A percentile compares a stretch with the other conserved stretches of the same genome.
Conservation (phyloP, 92 coral and sea anemone genomes). For the Epizoanthus stellaris region DNA sequence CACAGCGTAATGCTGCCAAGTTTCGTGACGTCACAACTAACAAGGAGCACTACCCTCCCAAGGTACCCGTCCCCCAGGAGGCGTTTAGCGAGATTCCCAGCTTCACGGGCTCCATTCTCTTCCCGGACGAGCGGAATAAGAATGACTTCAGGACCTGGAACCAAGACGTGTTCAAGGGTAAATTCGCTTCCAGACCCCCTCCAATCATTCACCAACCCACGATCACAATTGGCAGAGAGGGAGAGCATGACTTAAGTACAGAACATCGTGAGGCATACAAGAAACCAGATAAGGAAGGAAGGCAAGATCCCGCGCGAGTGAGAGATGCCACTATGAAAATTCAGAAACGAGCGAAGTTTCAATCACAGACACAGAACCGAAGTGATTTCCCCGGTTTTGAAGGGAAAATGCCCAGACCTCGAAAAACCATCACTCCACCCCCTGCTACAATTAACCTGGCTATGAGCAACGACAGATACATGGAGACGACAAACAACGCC, state of each 20-base stretch:
- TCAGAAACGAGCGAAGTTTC: slow-evolving; percentile 83
- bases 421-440: slow-evolving; percentile 86
- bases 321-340: slow-evolving; percentile 71
- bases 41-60: slow-evolving; percentile 81
- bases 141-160: slow-evolving; percentile 83
- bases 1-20: slow-evolving; percentile 62
- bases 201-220: slow-evolving; percentile 70
- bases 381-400: slow-evolving; percentile 95
- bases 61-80: slow-evolving; percentile 73
- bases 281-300: slow-evolving; percentile 71
- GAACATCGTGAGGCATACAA: slow-evolving; percentile 81
- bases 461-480: slow-evolving; percentile 79
- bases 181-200: slow-evolving; percentile 84
- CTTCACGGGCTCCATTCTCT: slow-evolving; percentile 88
- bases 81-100: slow-evolving; percentile 90
- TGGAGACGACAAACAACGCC: slow-evolving; percentile 86
- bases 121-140: slow-evolving; percentile 73
- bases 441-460: slow-evolving; percentile 92
- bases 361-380: slow-evolving; percentile 86
- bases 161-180: slow-evolving; percentile 93
- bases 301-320: slow-evolving; percentile 62
- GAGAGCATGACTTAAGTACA: slow-evolving; percentile 81
- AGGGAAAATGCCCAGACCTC: slow-evolving; percentile 88
- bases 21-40: slow-evolving; percentile 91
- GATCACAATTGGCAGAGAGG: slow-evolving; percentile 86